Evolutionary conservation across 2,113 vertebrate species (phyloP), one percentile per base, ranked within the genome.

Genomic region (Mustela nigripes): DNA sequence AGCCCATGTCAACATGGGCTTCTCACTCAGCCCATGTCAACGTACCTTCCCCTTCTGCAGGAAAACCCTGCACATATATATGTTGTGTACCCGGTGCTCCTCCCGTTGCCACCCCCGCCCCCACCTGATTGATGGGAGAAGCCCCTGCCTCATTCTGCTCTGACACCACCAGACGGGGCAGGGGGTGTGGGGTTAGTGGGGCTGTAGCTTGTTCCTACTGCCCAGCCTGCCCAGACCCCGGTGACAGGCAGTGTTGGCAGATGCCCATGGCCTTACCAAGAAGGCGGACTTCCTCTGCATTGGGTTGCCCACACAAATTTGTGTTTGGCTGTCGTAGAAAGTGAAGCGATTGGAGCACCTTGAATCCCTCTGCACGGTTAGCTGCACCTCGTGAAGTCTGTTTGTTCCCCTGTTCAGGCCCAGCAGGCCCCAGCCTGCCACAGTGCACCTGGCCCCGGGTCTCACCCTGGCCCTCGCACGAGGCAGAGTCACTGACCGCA

Each of bases 221-320:
- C 22, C 31, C 5, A 8, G 7, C 12, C 8, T 69, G 26, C 28
- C 33, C 26, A 24, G 6, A 8, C 8, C 2, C 11, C 39, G n/a
- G 24, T 69, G n/a, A 50, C 19, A 18, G 53, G 16, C 33, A 36
- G 19, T 21, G 45, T 24, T n/a, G 31, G 22, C 2, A 42, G 42
- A 39, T 42, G 42, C 36, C 56, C 3, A 1, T 0, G 4, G 16
- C 10, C 85, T 94, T 97, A 98, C 98, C 91, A 0, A 2, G 89
- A 96, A 98, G 36, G 91, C 91, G 0, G 76, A 10, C 67, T 97
- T 98, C 45, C n/a, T 26, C 6, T 89, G 2, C 26, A 31, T 48
- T 0, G 5, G 93, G 91, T 81, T 11, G 1, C 97, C 98, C 31
- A 97, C 95, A 21, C 98, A 98, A 18, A 98, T 87, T 88, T 98